These are phyloP conservation scores for Zoanthus sansibaricus DNA, from an alignment of 92 coral and sea anemone species.

Conservation along the genomic window DNA sequence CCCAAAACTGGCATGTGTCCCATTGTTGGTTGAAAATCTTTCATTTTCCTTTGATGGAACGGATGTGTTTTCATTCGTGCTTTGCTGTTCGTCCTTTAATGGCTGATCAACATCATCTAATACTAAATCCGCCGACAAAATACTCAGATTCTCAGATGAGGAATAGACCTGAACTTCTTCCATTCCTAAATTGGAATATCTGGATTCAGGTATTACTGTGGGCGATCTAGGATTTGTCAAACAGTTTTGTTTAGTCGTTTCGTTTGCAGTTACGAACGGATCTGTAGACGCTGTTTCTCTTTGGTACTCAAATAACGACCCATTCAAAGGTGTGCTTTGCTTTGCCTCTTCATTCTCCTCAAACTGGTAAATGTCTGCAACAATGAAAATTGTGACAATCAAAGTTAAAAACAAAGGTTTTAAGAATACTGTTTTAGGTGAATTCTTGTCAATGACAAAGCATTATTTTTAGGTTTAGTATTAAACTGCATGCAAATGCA, in stretches of 20 bases:
- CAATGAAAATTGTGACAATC: neutral
- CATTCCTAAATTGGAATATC: neutral
- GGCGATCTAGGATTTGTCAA: neutral
- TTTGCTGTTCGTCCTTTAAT: conserved; percentile 1
- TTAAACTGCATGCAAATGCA: too few relatives aligned
- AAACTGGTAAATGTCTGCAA: conserved; percentile 6
- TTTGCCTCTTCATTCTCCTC: neutral
- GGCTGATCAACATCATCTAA: conserved; percentile 36
- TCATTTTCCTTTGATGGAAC: neutral
- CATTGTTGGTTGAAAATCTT: neutral
- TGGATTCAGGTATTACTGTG: neutral
- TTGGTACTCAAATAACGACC: neutral
- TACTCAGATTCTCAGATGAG: conserved; percentile 73
- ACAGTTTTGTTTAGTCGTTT: neutral
- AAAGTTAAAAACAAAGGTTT: neutral
- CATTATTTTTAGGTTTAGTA: too few relatives aligned
- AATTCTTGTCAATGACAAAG: too few relatives aligned
- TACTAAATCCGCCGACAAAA: conserved; percentile 72
- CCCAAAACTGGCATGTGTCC: neutral
- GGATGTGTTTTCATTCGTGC: neutral
- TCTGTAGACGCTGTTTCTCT: neutral
- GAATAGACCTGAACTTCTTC: conserved; percentile 60
- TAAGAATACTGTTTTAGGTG: too few relatives aligned
- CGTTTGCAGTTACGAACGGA: neutral
- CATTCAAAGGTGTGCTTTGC: neutral